Percentiles rank a stretch among this genome's conserved stretches.
Evolutionary conservation across 1,140 invertebrate genomes (phyloP).

Genomic region (Helicorthomorpha holstii): DNA sequence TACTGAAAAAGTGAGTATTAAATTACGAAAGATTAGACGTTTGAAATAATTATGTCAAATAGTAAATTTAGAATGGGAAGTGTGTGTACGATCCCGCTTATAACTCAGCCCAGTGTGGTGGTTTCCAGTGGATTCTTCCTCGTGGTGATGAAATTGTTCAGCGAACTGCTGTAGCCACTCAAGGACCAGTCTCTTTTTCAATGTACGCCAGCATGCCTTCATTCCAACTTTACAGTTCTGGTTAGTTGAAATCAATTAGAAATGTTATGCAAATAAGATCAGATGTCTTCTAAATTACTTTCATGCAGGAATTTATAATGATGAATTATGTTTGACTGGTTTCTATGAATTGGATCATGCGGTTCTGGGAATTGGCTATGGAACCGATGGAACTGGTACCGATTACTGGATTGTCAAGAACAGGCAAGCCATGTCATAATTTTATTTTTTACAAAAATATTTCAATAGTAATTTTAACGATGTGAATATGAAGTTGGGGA

Average conservation of each 20-base stretch:
- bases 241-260: neutral
- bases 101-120: neutral
- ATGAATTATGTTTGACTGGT: neutral
- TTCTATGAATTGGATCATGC: constrained; percentile 31
- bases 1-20: constrained; percentile 11
- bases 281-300: too few relatives aligned
- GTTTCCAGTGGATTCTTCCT: neutral
- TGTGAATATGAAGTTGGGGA: too few relatives aligned
- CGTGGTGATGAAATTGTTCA: constrained; percentile 11
- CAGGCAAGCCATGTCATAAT: too few relatives aligned
- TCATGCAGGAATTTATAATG: neutral
- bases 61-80: neutral
- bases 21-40: too few relatives aligned
- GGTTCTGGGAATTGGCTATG: constrained; percentile 37
- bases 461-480: too few relatives aligned
- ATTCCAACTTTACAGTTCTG: constrained; percentile 18
- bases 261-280: neutral
- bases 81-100: neutral
- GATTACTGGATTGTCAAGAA: constrained; percentile 85
- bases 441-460: too few relatives aligned
- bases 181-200: constrained; percentile 29
- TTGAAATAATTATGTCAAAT: too few relatives aligned
- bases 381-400: constrained; percentile 30
- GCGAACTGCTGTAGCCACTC: constrained; percentile 21
- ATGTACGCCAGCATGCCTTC: constrained; percentile 23